Base-by-base conservation (phyloP, 2,113 vertebrate genomes). In the Macaca nemestrina region DNA sequence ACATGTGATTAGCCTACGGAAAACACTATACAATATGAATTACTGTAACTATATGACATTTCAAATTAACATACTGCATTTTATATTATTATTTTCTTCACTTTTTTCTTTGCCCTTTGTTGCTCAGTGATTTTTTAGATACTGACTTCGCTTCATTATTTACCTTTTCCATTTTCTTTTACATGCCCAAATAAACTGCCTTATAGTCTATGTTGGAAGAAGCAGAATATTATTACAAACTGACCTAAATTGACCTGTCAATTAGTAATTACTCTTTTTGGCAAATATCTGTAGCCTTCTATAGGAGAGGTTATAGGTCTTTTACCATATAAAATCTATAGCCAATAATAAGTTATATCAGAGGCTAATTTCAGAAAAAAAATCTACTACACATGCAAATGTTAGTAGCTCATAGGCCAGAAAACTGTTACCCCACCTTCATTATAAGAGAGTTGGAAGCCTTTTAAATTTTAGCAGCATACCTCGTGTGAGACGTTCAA, bases 391-490 rank as follows among this genome's bases (percentile, higher is more conserved):
- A 20, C 18, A 14, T 16, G 23, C 9, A 48, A 68, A 70, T 22
- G 55, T 35, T 64, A 13, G 9, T 48, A 48, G 11, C 7, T 67
- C 23, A 32, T 7, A 14, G 10, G 43, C n/a, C 52, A 17, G 25
- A 10, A n/a, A 48, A 25, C 13, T 7, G 4, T 45, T 6, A 38
- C 2, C 67, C 8, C 20, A 23, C 9, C 40, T 75, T 35, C 2
- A 8, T 0, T 17, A 6, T 78, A 61, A 61, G 13, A 6, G 1
- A 57, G 5, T 16, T 32, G 32, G 13, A 64, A 78, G 0, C 0
- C 35, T 6, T 50, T 81, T 12, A 4, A 22, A 30, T 12, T 43
- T 5, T 40, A 43, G 14, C 8, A 45, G 45, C 32, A 1, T 23
- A 50, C 38, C 6, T 6, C 57, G 5, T 13, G 5, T 38, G 13